Evolutionary conservation across 2,888 invertebrate species (phyloP), one percentile per base, ranked within the genome.

Genomic region (Ormia ochracea): DNA sequence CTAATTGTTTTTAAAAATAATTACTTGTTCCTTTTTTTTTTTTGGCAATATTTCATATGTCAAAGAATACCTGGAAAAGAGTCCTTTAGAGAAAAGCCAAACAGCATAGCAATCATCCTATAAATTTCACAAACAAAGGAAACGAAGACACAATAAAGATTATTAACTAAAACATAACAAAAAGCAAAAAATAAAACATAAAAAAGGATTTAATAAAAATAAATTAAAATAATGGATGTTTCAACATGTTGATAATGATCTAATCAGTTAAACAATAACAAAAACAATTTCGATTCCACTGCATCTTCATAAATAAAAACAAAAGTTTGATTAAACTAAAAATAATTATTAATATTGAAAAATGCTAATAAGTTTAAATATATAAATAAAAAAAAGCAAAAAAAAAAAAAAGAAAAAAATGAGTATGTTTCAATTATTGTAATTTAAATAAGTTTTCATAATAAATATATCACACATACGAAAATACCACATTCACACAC

Each of bases 361-460:
- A 69, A 61, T 33, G 31, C 54, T 61, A 69, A 41, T 52, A 73
- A 68, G 19, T 19, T 28, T 23, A 52, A 43, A 26, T 61, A 19
- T 7, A 66, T 36, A 38, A 43, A 33, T 38, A 21, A 50, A 61
- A 61, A n/a, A 12, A 75, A 23, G 12, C 10, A 0, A 36, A 17
- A 52, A 19, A 19, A 33, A 14, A 28, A 68, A 10, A 41, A 31
- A 54, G 9, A 58, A 75, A 9, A 17, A 59, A 70, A 72, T 36
- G 72, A 80, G 63, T 73, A 80, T 80, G 76, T 76, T 80, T 80
- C 80, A 80, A 80, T 80, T 80, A 80, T 76, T 80, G 80, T 76
- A 80, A 80, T 76, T 80, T 68, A 76, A 80, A 72, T 80, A 72
- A 80, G 79, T 80, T 80, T 76, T 50, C 79, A 76, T 72, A 63